A percentile compares a stretch with the other conserved stretches of the same genome.
phyloP scores from a whole-genome alignment of 2,113 vertebrate species.

The Acanthochromis polyacanthus region DNA sequence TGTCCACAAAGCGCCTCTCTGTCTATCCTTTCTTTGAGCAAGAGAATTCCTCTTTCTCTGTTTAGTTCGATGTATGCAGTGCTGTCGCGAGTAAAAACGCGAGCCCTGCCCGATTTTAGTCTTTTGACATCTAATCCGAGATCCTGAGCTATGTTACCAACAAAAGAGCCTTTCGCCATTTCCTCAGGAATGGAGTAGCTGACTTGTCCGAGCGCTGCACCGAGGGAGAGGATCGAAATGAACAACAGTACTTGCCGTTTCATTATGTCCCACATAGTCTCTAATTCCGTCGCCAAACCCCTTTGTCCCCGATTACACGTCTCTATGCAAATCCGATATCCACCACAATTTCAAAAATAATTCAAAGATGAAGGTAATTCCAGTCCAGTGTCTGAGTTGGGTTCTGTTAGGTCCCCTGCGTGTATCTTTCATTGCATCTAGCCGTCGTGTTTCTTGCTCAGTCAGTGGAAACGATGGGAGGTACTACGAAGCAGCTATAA shows the following conservation, averaged over 20 bases:
- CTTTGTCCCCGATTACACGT: background rate
- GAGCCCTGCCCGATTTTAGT: slow-evolving; percentile 74
- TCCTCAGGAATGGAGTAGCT: slow-evolving; percentile 73
- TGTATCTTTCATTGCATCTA: background rate
- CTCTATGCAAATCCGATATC: rapidly evolving
- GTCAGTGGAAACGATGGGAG: slow-evolving; percentile 9
- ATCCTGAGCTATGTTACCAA: slow-evolving; percentile 83
- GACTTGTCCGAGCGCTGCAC: slow-evolving; percentile 48
- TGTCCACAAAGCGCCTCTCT: slow-evolving; percentile 82
- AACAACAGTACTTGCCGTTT: slow-evolving; percentile 65
- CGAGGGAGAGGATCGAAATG: slow-evolving; percentile 39
- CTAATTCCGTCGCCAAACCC: background rate
- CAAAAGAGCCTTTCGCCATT: slow-evolving; percentile 74
- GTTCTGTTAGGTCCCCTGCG: rapidly evolving
- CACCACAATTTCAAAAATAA: background rate
- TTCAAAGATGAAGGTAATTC: background rate
- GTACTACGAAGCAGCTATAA: background rate
- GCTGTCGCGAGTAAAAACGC: slow-evolving; percentile 73
- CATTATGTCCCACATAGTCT: slow-evolving; percentile 37
- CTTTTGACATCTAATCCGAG: slow-evolving; percentile 73
- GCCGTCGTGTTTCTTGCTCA: rapidly evolving
- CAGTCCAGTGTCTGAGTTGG: rapidly evolving
- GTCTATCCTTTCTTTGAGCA: slow-evolving; percentile 84
- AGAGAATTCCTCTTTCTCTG: slow-evolving; percentile 58
- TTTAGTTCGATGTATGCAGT: slow-evolving; percentile 73